Base-by-base conservation (phyloP, 2,888 invertebrate genomes). In the Lissocephala sabroskyi region DNA sequence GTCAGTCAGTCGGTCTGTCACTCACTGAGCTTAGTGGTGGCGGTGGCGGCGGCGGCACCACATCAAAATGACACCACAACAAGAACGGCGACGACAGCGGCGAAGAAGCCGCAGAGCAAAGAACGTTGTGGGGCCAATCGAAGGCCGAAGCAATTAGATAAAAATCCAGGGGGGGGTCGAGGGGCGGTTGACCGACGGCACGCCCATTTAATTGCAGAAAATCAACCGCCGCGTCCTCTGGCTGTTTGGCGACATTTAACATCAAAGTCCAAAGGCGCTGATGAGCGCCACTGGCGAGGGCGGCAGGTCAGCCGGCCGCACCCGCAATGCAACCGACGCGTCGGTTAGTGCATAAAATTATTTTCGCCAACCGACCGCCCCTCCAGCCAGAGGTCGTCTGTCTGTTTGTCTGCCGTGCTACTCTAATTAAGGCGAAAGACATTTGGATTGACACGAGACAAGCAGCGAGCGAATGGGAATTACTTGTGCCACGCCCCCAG, bases 361-460 rank as follows among this genome's bases (percentile, higher is more conserved):
- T 73, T 75, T 73, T 76, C 76, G 68, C 59, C 65, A 44, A 23
- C 14, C 35, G 11, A 26, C 10, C 23, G 23, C 23, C 23, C 23
- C 7, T 23, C 23, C 3, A 23, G 10, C 18, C 10, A 18, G 23
- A n/a, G 37, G 16, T 7, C 18, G 37, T 18, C 3, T 37, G 10
- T 41, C 40, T 39, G 36, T 45, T 32, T 19, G 40, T 33, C 2
- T 35, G 32, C 23, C 33, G 49, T 63, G 62, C 65, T 59, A 71
- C 71, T 71, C 75, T 71, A 75, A 71, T 75, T 71, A 75, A 75
- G 61, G 65, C 75, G 48, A 68, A 75, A 75, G 71, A 71, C 71
- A 71, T 75, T 71, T 51, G 65, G 68, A 75, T 71, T 71, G 71
- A 75, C 71, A 71, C 71, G 76, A 75, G 71, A 71, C 75, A 71